phyloP scores from a whole-genome alignment of 2,113 vertebrate genomes.

The Zosterops japonicus region DNA sequence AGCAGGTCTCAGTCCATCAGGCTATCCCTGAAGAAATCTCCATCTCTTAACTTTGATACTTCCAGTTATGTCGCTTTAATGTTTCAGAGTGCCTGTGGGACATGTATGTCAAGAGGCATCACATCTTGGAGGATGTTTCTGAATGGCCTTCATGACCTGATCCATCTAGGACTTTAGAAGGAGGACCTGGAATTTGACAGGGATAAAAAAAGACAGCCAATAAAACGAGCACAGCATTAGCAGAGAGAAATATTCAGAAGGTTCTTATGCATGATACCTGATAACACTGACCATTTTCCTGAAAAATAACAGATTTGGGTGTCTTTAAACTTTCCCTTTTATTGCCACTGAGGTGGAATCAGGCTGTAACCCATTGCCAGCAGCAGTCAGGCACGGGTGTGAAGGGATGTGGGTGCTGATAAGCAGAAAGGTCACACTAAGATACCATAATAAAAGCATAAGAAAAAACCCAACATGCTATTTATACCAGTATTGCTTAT shows the following conservation, averaged over 20 bases:
- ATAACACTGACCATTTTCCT: neutral
- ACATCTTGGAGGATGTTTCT: neutral
- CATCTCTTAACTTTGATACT: neutral
- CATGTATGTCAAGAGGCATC: neutral
- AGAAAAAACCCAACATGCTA: accelerated
- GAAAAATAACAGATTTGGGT: neutral
- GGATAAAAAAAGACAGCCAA: neutral
- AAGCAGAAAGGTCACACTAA: neutral
- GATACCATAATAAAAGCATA: neutral
- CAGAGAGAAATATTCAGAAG: neutral
- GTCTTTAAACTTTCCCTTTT: neutral
- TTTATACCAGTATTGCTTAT: neutral
- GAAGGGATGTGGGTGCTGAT: neutral
- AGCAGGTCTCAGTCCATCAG: neutral
- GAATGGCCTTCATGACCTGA: neutral
- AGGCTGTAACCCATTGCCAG: neutral
- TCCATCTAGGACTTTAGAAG: neutral
- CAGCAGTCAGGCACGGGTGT: neutral
- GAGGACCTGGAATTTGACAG: neutral
- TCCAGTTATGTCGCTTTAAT: neutral
- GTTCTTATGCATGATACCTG: neutral
- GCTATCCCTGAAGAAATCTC: neutral
- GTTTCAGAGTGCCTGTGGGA: neutral
- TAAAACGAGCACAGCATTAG: neutral
- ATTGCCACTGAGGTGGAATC: neutral